Percentiles rank a stretch among this genome's conserved stretches.
These are phyloP conservation scores for Oryzias javanicus DNA, from an alignment of 2,113 vertebrate species.

Conservation along the genomic window DNA sequence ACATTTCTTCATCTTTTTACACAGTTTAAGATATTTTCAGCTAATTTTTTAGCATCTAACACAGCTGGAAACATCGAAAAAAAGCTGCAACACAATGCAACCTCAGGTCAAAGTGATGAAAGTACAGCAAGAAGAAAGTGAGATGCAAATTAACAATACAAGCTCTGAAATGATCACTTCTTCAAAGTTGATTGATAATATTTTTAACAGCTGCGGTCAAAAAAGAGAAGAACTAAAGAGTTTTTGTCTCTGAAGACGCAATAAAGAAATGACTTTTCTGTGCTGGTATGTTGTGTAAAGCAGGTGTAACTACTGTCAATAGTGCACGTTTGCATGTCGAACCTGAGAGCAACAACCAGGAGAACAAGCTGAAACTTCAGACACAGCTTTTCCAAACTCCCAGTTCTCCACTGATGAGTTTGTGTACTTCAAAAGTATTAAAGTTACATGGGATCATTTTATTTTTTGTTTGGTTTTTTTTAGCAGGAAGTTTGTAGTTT, in stretches of 20 bases:
- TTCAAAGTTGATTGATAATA: too few species aligned
- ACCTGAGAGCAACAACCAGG: conserved; percentile 41
- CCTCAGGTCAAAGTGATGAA: neutral
- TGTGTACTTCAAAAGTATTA: neutral
- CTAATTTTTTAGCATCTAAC: conserved; percentile 1
- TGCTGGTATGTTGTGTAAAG: conserved; percentile 44
- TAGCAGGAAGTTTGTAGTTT: too few species aligned
- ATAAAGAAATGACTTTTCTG: neutral
- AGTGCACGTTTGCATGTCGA: conserved; percentile 11
- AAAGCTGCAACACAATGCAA: conserved; percentile 14
- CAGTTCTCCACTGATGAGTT: neutral
- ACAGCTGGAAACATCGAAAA: conserved; percentile 30
- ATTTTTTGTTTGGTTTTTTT: neutral
- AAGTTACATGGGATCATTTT: neutral
- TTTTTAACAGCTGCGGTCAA: neutral
- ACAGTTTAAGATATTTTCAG: neutral
- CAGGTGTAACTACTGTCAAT: conserved; percentile 1
- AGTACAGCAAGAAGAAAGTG: too few species aligned
- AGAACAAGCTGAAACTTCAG: conserved; percentile 13
- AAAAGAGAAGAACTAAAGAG: too few species aligned
- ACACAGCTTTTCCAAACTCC: conserved; percentile 1
- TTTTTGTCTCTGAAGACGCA: neutral
- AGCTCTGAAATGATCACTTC: too few species aligned
- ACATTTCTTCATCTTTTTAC: neutral
- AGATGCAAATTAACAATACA: too few species aligned